Evolutionary conservation across 2,888 invertebrate genomes (phyloP).

Genomic region (Hymenopus coronatus): DNA sequence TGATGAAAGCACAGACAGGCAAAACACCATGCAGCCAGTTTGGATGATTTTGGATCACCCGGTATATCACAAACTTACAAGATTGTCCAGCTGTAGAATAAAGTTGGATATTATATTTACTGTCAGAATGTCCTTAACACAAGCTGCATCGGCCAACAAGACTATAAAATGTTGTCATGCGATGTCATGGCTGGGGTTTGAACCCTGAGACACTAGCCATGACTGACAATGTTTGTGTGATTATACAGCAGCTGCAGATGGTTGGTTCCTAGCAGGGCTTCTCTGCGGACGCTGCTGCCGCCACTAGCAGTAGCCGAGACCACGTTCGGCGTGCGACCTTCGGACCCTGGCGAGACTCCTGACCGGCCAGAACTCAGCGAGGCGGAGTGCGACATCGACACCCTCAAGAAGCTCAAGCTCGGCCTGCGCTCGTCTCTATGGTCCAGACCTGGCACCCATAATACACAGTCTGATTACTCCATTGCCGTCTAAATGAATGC

Average conservation of each 20-base stretch:
- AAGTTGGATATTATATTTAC: too few relatives aligned
- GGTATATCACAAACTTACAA: too few relatives aligned
- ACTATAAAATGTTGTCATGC: too few relatives aligned
- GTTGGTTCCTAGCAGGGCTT: conserved; percentile 53
- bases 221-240: background rate
- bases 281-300: conserved; percentile 62
- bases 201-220: background rate
- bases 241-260: conserved; percentile 46
- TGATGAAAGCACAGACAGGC: too few relatives aligned
- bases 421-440: conserved; percentile 67
- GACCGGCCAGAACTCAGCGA: conserved; percentile 64
- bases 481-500: conserved; percentile 61
- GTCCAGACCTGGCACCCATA: conserved; percentile 61
- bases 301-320: conserved; percentile 60
- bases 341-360: conserved; percentile 36
- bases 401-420: conserved; percentile 68
- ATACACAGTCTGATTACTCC: conserved; percentile 68
- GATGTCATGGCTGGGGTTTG: background rate
- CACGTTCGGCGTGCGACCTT: conserved; percentile 49
- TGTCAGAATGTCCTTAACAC: too few relatives aligned
- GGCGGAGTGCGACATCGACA: conserved; percentile 71
- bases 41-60: too few relatives aligned
- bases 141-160: too few relatives aligned
- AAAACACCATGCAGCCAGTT: too few relatives aligned
- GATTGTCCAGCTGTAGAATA: too few relatives aligned